Conservation (phyloP, 2,888 invertebrate species). For the Imbricaverruca yamaguchii region DNA sequence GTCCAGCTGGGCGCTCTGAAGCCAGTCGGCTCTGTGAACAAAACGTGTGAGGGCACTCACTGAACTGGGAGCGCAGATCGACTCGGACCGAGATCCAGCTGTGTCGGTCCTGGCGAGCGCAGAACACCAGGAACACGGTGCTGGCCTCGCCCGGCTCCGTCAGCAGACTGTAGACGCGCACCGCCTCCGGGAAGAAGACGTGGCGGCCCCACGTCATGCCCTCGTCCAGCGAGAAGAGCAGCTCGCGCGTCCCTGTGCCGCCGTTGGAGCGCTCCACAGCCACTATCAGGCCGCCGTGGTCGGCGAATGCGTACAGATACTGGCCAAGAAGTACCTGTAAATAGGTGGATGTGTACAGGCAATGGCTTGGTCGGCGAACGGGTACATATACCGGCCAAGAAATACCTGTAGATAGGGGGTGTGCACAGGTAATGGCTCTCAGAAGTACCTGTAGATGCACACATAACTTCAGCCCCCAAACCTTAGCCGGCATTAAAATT, state of each 20-base stretch:
- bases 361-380: slow-evolving; percentile 89
- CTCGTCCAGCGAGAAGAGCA: slow-evolving; percentile 78
- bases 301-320: slow-evolving; percentile 80
- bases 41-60: slow-evolving; percentile 39
- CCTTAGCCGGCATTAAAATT: too few relatives aligned
- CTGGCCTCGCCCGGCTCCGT: slow-evolving; percentile 92
- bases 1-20: too few relatives aligned
- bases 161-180: slow-evolving; percentile 81
- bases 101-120: slow-evolving; percentile 53
- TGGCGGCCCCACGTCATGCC: slow-evolving; percentile 70
- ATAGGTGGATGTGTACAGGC: too few relatives aligned
- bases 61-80: slow-evolving; percentile 50
- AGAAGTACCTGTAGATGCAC: too few relatives aligned
- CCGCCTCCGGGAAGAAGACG: slow-evolving; percentile 53
- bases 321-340: slow-evolving; percentile 58
- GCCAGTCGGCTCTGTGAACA: too few relatives aligned
- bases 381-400: slow-evolving; percentile 73
- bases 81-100: slow-evolving; percentile 78
- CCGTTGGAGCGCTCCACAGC: slow-evolving; percentile 68
- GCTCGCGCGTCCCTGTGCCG: slow-evolving; percentile 62
- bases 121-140: slow-evolving; percentile 84
- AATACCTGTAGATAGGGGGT: slow-evolving; percentile 44
- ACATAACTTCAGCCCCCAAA: too few relatives aligned
- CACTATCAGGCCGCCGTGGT: slow-evolving; percentile 80
- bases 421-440: too few relatives aligned